Conservation (phyloP, 2,888 invertebrate species). For the Nymphalis polychloros region DNA sequence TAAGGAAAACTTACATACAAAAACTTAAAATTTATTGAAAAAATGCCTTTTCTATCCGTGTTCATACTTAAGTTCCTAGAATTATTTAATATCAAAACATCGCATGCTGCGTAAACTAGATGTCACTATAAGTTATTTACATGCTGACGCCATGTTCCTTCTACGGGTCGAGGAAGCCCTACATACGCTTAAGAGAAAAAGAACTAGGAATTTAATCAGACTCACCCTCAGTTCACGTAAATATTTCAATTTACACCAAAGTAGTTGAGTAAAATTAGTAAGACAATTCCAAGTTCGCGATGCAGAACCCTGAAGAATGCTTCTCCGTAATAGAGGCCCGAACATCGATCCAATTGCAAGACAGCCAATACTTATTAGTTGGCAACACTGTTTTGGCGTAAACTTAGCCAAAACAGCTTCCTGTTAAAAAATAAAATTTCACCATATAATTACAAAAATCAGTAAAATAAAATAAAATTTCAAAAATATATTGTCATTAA, state of each 20-base stretch:
- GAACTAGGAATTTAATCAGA: conserved; percentile 50
- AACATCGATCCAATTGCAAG: conserved; percentile 85
- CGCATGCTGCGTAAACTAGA: conserved; percentile 49
- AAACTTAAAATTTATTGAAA: background rate
- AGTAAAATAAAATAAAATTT: conserved; percentile 3
- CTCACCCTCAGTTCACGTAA: conserved; percentile 79
- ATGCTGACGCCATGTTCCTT: conserved; percentile 80
- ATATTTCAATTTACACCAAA: conserved; percentile 84
- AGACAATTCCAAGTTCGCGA: conserved; percentile 86
- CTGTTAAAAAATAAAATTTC: conserved; percentile 35
- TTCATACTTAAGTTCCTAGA: conserved; percentile 36
- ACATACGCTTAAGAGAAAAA: conserved; percentile 50
- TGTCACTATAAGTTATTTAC: conserved; percentile 74
- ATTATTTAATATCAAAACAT: conserved; percentile 32
- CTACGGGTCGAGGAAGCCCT: conserved; percentile 69
- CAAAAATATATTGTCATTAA: conserved; percentile 1
- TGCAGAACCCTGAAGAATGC: conserved; percentile 85
- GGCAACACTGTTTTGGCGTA: conserved; percentile 58
- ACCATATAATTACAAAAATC: conserved; percentile 11
- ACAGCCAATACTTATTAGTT: conserved; percentile 64
- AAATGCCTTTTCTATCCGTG: conserved; percentile 6
- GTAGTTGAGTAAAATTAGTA: conserved; percentile 81
- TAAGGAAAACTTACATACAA: background rate
- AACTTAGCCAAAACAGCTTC: conserved; percentile 39
- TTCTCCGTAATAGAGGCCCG: conserved; percentile 84